phyloP scores from a whole-genome alignment of 2,797 vertebrate genomes.

The Xenentodon cancila region DNA sequence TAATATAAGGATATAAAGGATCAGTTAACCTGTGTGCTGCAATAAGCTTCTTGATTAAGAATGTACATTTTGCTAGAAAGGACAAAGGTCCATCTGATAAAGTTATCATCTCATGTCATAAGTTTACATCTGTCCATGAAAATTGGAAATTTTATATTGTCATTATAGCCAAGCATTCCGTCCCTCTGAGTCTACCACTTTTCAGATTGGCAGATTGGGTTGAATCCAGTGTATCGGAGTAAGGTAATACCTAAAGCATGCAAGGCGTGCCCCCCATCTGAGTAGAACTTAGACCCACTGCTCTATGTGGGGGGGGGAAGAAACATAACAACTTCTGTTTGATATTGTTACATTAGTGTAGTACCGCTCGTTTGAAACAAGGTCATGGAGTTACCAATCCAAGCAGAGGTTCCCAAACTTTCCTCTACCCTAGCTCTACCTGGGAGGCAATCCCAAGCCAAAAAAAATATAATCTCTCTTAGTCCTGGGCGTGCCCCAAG shows the following conservation, averaged over 20 bases:
- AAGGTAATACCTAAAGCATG: too few relatives aligned
- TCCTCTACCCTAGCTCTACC: too few relatives aligned
- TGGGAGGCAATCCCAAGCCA: too few relatives aligned
- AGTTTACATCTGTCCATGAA: constrained; percentile 40
- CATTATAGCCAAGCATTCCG: constrained; percentile 27
- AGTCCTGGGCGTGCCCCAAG: too few relatives aligned
- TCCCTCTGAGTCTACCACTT: constrained; percentile 30
- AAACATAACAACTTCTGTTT: constrained; percentile 35
- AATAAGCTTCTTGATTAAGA: constrained; percentile 83
- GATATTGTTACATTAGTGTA: constrained; percentile 57
- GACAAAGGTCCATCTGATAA: constrained; percentile 38
- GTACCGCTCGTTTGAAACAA: too few relatives aligned
- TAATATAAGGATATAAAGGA: constrained; percentile 66
- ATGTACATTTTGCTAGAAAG: constrained; percentile 63
- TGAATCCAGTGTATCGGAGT: too few relatives aligned
- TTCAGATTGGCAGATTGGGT: background rate
- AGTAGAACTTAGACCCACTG: too few relatives aligned
- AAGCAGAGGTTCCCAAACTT: too few relatives aligned
- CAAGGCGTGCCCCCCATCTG: too few relatives aligned
- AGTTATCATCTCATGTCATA: constrained; percentile 64
- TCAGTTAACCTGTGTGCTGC: constrained; percentile 61
- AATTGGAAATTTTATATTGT: constrained; percentile 32
- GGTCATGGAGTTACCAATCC: too few relatives aligned
- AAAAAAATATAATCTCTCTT: too few relatives aligned
- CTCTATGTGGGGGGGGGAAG: too few relatives aligned